These are phyloP conservation scores for Sialia sialis DNA, from an alignment of 2,113 vertebrate species.

Conservation along the genomic window DNA sequence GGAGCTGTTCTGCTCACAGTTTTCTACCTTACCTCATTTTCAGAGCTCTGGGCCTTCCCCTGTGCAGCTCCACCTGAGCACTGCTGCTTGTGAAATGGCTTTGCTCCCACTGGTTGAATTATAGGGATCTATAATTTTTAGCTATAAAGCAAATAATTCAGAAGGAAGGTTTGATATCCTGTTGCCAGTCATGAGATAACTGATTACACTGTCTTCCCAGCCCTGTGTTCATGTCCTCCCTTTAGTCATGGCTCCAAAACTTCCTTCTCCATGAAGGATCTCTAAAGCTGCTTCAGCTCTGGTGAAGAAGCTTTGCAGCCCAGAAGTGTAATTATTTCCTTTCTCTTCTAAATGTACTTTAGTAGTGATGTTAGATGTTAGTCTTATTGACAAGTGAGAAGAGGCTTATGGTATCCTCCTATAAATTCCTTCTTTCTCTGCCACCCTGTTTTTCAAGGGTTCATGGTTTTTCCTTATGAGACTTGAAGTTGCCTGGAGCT, in stretches of 20 bases:
- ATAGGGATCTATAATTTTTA: background rate
- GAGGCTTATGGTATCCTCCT: background rate
- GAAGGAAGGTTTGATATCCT: background rate
- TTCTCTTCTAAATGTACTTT: background rate
- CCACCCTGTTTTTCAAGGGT: background rate
- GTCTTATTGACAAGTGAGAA: background rate
- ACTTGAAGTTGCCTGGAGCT: conserved; percentile 6
- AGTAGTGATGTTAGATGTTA: background rate
- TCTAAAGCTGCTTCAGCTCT: background rate
- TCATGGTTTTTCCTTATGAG: background rate
- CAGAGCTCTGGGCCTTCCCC: background rate
- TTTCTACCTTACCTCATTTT: background rate
- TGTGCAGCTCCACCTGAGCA: background rate
- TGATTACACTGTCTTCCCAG: background rate
- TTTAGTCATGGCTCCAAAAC: background rate
- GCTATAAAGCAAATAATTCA: background rate
- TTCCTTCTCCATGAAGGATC: background rate
- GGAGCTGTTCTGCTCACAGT: background rate
- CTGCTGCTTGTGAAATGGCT: background rate
- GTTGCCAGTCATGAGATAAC: background rate
- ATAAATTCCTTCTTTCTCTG: background rate
- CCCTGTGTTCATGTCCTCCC: background rate
- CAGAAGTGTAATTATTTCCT: background rate
- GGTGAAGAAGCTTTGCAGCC: background rate
- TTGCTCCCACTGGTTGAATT: background rate